Percentiles rank a stretch among this genome's conserved stretches.
Conservation (phyloP, 2,797 vertebrate species). For the Helarctos malayanus region DNA sequence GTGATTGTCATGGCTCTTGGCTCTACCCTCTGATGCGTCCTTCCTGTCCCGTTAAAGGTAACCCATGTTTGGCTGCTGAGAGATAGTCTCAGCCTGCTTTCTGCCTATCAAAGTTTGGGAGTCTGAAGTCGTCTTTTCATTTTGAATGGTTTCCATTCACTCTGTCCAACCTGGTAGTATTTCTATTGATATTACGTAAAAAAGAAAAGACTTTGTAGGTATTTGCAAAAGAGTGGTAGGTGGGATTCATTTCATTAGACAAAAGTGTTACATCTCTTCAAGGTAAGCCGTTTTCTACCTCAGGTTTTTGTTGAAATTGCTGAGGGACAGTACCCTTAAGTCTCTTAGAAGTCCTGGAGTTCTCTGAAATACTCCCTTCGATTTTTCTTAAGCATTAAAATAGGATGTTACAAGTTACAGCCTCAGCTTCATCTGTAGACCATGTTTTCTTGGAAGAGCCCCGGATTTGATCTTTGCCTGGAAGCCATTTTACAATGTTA, state of each 20-base stretch:
- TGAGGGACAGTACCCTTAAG: background rate
- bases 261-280: background rate
- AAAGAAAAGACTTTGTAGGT: background rate
- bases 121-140: background rate
- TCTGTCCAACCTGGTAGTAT: background rate
- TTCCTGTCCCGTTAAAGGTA: background rate
- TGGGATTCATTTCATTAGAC: background rate
- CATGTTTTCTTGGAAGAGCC: background rate
- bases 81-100: background rate
- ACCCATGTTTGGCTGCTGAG: background rate
- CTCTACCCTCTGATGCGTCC: background rate
- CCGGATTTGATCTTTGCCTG: slow-evolving; percentile 20
- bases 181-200: background rate
- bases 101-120: background rate
- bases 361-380: background rate
- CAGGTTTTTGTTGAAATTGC: background rate
- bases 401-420: background rate
- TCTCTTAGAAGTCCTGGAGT: background rate
- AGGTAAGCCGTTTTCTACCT: background rate
- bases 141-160: background rate
- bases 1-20: background rate
- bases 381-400: slow-evolving; percentile 29
- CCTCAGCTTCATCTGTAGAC: background rate
- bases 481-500: slow-evolving; percentile 23
- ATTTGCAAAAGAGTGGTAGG: background rate